These are phyloP conservation scores for Chamaetylas fuelleborni DNA, from an alignment of 2,113 vertebrate genomes.

Conservation along the genomic window DNA sequence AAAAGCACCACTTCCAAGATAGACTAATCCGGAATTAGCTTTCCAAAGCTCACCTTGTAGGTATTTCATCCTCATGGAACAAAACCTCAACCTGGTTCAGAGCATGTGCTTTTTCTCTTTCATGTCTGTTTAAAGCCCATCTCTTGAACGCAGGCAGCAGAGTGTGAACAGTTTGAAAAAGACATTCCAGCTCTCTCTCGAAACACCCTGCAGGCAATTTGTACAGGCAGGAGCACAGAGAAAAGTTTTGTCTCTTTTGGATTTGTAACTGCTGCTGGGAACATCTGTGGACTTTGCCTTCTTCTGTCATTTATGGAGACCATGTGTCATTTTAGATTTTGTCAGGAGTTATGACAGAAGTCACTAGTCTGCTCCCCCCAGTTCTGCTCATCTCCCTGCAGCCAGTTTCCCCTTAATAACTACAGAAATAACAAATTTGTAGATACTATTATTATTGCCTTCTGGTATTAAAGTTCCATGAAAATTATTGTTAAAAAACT, in stretches of 20 bases:
- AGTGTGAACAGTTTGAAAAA: constrained; percentile 40
- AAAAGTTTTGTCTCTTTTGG: constrained; percentile 50
- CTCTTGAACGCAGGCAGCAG: constrained; percentile 4
- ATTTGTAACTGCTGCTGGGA: constrained; percentile 33
- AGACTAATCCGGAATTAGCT: constrained; percentile 11
- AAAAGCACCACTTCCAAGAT: neutral
- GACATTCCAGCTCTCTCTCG: constrained; percentile 4
- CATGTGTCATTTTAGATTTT: constrained; percentile 42
- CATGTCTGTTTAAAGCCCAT: constrained; percentile 19
- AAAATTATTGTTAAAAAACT: neutral
- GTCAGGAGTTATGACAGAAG: neutral
- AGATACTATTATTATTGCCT: neutral
- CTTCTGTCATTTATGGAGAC: constrained; percentile 25
- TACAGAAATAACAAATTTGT: neutral
- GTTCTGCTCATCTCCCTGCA: neutral
- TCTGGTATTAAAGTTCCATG: neutral
- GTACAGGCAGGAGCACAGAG: constrained; percentile 39
- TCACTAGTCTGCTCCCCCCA: neutral
- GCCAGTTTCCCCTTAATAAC: neutral
- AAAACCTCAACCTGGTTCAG: constrained; percentile 4
- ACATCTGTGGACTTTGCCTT: constrained; percentile 28
- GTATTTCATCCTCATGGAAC: neutral
- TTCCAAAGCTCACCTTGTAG: neutral
- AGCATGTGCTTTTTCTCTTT: neutral
- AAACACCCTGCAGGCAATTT: constrained; percentile 54